Conservation (phyloP, 2,888 invertebrate species). For the Cartodere bifasciata region DNA sequence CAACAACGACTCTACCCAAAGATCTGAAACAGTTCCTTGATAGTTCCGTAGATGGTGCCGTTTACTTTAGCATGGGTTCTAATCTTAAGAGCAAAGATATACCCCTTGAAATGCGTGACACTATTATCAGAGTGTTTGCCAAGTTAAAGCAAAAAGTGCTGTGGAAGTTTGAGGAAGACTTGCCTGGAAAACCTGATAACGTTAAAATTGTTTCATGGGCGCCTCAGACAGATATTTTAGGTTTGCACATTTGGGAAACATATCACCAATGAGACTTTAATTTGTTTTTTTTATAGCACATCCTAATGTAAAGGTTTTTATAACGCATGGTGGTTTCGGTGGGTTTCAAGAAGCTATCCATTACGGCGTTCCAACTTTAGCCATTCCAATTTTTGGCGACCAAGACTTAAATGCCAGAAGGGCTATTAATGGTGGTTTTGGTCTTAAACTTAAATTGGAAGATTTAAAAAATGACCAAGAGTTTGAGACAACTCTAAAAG, state of each 20-base stretch:
- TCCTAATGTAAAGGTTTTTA: conserved; percentile 9
- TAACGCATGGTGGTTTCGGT: conserved; percentile 7
- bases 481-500: conserved; percentile 4
- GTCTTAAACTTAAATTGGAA: neutral
- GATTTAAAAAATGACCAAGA: conserved; percentile 3
- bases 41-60: conserved; percentile 39
- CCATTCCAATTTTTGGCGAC: conserved; percentile 6
- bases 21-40: conserved; percentile 42
- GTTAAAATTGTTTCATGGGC: conserved; percentile 34
- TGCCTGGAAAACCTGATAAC: conserved; percentile 30
- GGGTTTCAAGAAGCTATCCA: conserved; percentile 7
- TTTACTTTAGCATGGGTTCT: conserved; percentile 49
- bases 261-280: too few species aligned
- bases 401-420: conserved; percentile 5
- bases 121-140: conserved; percentile 43
- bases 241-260: conserved; percentile 9
- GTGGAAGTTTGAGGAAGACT: conserved; percentile 40
- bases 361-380: conserved; percentile 7
- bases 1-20: conserved; percentile 22
- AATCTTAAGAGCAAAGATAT: conserved; percentile 44
- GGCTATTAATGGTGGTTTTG: conserved; percentile 4
- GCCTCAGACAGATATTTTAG: conserved; percentile 14
- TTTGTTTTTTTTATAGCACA: conserved; percentile 7
- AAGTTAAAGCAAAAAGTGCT: conserved; percentile 41
- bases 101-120: conserved; percentile 36